Percentiles rank a stretch among this genome's conserved stretches.
Evolutionary conservation across 92 coral and sea anemone genomes (phyloP).

Genomic region (Porites cylindrica): DNA sequence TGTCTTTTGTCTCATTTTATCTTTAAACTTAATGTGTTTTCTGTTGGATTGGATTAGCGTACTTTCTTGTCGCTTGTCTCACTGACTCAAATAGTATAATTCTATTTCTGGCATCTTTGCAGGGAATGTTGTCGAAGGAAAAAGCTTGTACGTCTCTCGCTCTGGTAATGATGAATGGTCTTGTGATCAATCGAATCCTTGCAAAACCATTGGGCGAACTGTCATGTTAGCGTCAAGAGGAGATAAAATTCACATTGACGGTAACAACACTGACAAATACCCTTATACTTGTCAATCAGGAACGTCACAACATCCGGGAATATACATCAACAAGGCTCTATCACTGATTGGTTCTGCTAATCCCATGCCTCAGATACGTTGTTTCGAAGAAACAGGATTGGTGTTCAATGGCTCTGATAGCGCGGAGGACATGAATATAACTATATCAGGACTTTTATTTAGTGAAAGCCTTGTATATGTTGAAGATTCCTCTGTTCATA

Average conservation of each 20-base stretch:
- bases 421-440: not conserved
- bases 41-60: too few species aligned
- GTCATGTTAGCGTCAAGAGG: not conserved
- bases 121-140: not conserved
- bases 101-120: not conserved
- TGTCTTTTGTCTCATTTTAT: too few species aligned
- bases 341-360: slow-evolving; percentile 24
- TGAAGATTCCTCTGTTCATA: not conserved
- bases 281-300: slow-evolving; percentile 39
- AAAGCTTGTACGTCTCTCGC: slow-evolving; percentile 1
- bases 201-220: slow-evolving; percentile 4
- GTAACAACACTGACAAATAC: slow-evolving; percentile 31
- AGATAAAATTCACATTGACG: slow-evolving; percentile 41
- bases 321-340: slow-evolving; percentile 31
- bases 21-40: too few species aligned
- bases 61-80: too few species aligned
- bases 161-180: not conserved
- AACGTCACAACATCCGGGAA: slow-evolving; percentile 36
- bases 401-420: not conserved
- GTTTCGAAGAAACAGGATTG: not conserved
- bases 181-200: slow-evolving; percentile 4
- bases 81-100: too few species aligned
- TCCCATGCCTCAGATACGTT: slow-evolving; percentile 5
- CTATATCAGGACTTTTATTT: not conserved
- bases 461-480: not conserved